phyloP scores from a whole-genome alignment of 2,888 invertebrate species.

The Xestobium rufovillosum region DNA sequence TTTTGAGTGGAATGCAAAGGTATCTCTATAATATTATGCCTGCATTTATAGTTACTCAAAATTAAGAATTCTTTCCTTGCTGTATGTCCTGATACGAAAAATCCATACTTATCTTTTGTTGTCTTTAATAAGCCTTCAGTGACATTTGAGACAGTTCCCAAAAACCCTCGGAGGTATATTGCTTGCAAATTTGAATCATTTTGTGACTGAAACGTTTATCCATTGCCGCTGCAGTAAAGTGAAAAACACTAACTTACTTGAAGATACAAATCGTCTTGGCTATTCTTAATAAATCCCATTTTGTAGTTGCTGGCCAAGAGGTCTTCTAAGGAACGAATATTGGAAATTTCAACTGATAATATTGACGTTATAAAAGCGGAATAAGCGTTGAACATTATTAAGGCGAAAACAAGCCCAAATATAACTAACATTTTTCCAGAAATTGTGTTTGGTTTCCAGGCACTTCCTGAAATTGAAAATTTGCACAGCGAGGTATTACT shows the following conservation, averaged over 20 bases:
- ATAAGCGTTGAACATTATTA: constrained; percentile 58
- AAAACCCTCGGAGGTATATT: constrained; percentile 30
- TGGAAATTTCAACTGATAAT: constrained; percentile 50
- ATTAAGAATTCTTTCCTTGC: constrained; percentile 47
- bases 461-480: constrained; percentile 46
- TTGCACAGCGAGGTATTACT: no score
- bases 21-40: constrained; percentile 52
- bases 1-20: constrained; percentile 50
- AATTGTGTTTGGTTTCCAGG: constrained; percentile 50
- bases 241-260: constrained; percentile 46
- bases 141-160: constrained; percentile 43
- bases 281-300: constrained; percentile 53
- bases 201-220: constrained; percentile 42
- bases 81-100: constrained; percentile 54
- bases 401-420: constrained; percentile 51
- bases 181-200: constrained; percentile 37
- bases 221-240: no score
- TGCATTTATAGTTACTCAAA: constrained; percentile 39
- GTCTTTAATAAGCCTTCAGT: constrained; percentile 51
- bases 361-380: constrained; percentile 62
- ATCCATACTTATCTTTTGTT: constrained; percentile 50
- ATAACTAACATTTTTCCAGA: constrained; percentile 53
- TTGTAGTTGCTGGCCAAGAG: constrained; percentile 52
- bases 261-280: constrained; percentile 55
- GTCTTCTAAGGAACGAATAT: constrained; percentile 52